Conservation (phyloP, 1,140 invertebrate genomes). For the Procambarus virginalis region DNA sequence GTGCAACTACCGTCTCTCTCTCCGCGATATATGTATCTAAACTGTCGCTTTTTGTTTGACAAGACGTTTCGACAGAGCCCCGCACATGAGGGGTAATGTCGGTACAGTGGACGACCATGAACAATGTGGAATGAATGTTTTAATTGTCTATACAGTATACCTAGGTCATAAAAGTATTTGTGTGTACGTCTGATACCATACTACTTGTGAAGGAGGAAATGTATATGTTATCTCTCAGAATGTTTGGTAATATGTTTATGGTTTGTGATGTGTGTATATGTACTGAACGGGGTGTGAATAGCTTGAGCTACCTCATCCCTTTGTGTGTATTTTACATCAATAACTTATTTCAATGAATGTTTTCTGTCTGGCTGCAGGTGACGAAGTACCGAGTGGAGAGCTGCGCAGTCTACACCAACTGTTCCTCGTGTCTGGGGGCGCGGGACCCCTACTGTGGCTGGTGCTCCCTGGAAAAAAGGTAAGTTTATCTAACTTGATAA, state of each 20-base stretch:
- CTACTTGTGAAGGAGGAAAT: no score
- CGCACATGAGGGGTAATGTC: background rate
- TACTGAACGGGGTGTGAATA: no score
- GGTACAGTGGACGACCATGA: background rate
- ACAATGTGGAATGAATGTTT: background rate
- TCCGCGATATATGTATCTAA: background rate
- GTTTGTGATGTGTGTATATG: no score
- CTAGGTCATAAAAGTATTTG: no score
- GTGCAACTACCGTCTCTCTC: no score
- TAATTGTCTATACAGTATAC: no score
- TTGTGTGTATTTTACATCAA: no score
- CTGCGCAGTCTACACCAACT: constrained; percentile 91
- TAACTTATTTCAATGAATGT: no score
- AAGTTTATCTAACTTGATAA: background rate
- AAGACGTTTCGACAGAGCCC: background rate
- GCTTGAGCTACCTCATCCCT: no score
- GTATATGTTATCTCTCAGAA: no score
- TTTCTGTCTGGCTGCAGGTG: constrained; percentile 77
- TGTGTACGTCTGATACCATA: no score
- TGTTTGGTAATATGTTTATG: no score
- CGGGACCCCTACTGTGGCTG: constrained; percentile 98
- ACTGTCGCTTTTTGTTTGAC: background rate
- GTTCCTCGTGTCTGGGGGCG: constrained; percentile 91
- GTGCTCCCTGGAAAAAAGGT: constrained; percentile 96
- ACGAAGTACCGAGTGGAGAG: constrained; percentile 94